phyloP scores from a whole-genome alignment of 2,797 vertebrate genomes.

The Tapirus indicus region DNA sequence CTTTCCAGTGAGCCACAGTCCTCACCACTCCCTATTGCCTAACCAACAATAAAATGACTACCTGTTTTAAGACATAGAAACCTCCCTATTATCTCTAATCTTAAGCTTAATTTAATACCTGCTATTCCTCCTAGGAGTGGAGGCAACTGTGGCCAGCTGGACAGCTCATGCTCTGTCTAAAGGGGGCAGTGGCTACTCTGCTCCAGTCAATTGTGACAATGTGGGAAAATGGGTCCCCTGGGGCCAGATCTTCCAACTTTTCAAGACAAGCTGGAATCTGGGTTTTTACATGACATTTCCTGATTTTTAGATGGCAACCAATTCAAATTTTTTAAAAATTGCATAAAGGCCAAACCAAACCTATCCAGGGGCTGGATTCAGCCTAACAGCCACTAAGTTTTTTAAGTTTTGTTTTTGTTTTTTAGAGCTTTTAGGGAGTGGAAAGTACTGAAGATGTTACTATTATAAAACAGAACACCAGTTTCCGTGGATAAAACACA shows the following conservation, averaged over 20 bases:
- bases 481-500: background rate
- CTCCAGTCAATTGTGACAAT: background rate
- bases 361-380: background rate
- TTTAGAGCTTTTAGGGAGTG: background rate
- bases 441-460: background rate
- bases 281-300: background rate
- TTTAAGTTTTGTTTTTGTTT: background rate
- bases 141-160: background rate
- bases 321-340: background rate
- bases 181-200: background rate
- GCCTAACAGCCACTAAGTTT: too few species aligned
- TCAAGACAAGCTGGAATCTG: background rate
- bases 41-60: rapidly evolving
- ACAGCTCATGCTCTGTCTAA: too few species aligned
- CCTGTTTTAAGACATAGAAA: background rate
- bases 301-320: background rate
- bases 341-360: background rate
- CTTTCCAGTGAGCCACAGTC: background rate
- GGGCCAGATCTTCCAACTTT: background rate
- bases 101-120: background rate
- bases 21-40: background rate
- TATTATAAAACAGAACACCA: background rate
- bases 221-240: background rate
- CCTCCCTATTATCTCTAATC: background rate
- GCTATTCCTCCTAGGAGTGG: background rate